These are phyloP conservation scores for Yponomeuta cagnagella DNA, from an alignment of 2,888 invertebrate species.

Conservation along the genomic window DNA sequence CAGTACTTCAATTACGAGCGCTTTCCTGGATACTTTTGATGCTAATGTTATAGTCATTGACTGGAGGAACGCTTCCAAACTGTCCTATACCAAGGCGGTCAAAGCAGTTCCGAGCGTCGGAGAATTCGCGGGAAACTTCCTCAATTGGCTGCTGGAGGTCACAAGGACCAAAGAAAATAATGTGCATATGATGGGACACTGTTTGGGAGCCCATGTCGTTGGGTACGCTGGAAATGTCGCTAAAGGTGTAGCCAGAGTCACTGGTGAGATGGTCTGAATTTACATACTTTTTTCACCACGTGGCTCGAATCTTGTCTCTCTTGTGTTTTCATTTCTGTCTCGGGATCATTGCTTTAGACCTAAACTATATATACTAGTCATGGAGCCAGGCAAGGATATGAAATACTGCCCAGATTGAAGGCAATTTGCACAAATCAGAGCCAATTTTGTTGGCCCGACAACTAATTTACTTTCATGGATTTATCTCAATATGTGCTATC, in stretches of 20 bases:
- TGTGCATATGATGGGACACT: conserved; percentile 56
- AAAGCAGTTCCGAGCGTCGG: conserved; percentile 48
- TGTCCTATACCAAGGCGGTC: conserved; percentile 41
- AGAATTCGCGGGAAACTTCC: conserved; percentile 49
- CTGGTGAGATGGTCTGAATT: conserved; percentile 33
- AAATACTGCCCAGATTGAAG: too few species aligned
- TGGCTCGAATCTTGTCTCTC: too few species aligned
- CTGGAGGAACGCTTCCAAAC: conserved; percentile 43
- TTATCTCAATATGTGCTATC: too few species aligned
- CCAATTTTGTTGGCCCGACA: too few species aligned
- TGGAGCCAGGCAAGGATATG: too few species aligned
- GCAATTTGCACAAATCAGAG: too few species aligned
- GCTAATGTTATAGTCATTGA: conserved; percentile 59
- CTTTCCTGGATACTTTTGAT: conserved; percentile 43
- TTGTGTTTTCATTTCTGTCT: too few species aligned
- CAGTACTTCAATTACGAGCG: conserved; percentile 29
- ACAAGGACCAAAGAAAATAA: conserved; percentile 53
- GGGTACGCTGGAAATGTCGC: conserved; percentile 44
- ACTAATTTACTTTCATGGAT: too few species aligned
- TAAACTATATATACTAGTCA: too few species aligned
- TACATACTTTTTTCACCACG: not conserved
- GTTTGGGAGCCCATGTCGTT: conserved; percentile 59
- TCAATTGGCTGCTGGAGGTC: conserved; percentile 51
- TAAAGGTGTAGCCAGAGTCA: conserved; percentile 39
- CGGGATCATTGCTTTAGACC: too few species aligned